Evolutionary conservation across 2,797 vertebrate species (phyloP).

Genomic region (Novumbra hubbsi): DNA sequence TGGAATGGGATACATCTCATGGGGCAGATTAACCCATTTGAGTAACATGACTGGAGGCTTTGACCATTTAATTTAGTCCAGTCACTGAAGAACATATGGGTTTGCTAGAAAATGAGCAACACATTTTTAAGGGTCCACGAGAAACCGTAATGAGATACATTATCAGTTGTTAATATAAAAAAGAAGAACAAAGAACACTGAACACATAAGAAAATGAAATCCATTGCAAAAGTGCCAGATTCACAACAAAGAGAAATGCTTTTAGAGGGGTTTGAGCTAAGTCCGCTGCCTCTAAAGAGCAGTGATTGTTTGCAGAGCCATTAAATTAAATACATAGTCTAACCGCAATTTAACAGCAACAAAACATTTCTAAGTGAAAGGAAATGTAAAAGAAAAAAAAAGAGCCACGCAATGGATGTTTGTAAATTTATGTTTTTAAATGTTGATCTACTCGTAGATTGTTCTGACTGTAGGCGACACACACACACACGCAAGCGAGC

Average conservation of each 20-base stretch:
- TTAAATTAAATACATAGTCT: slow-evolving; percentile 73
- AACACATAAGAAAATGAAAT: slow-evolving; percentile 57
- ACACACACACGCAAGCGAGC: slow-evolving; percentile 41
- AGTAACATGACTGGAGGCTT: background rate
- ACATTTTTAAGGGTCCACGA: background rate
- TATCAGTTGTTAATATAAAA: slow-evolving; percentile 1
- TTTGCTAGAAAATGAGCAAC: background rate
- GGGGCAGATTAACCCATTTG: no score
- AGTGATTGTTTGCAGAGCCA: slow-evolving; percentile 76
- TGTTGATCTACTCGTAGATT: slow-evolving; percentile 24
- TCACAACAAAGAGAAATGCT: slow-evolving; percentile 58
- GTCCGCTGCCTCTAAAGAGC: slow-evolving; percentile 54
- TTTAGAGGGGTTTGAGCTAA: slow-evolving; percentile 50
- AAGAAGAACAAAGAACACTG: slow-evolving; percentile 19
- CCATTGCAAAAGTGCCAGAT: slow-evolving; percentile 59
- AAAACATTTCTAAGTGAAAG: slow-evolving; percentile 68
- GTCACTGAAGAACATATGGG: background rate
- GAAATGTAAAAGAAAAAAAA: slow-evolving; percentile 66
- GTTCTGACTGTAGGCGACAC: slow-evolving; percentile 43
- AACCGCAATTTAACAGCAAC: slow-evolving; percentile 70
- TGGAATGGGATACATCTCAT: background rate
- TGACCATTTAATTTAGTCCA: background rate
- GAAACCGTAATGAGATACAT: no score
- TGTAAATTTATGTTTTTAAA: slow-evolving; percentile 17
- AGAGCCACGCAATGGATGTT: slow-evolving; percentile 41